Percentiles rank a stretch among this genome's conserved stretches.
phyloP scores from a whole-genome alignment of 2,797 vertebrate genomes.

The Ctenochaetus hawaiiensis region DNA sequence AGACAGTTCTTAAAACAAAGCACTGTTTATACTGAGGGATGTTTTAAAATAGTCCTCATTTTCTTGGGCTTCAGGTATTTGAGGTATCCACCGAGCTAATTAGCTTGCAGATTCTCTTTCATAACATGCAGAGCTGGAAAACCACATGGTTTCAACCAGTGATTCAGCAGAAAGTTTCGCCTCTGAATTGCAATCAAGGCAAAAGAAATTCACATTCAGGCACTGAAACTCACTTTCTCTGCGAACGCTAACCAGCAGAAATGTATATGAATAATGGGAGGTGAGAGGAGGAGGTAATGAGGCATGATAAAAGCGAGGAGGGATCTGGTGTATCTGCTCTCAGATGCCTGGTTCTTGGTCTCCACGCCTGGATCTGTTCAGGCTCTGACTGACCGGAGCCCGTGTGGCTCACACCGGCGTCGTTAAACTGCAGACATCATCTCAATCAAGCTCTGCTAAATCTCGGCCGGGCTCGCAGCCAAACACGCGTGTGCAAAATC shows the following conservation, averaged over 20 bases:
- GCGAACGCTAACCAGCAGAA: constrained; percentile 23
- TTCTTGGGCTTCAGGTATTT: constrained; percentile 27
- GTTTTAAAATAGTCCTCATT: constrained; percentile 8
- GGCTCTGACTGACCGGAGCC: constrained; percentile 30
- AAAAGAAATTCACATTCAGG: constrained; percentile 42
- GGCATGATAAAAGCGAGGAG: constrained; percentile 59
- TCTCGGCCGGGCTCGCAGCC: constrained; percentile 28
- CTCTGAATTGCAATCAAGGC: constrained; percentile 53
- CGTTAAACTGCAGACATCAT: constrained; percentile 56
- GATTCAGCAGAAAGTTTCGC: constrained; percentile 55
- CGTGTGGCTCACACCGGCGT: constrained; percentile 45
- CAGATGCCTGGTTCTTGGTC: constrained; percentile 44
- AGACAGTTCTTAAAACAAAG: constrained; percentile 27
- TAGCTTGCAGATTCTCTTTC: constrained; percentile 19
- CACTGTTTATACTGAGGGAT: neutral
- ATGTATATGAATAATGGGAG: constrained; percentile 40
- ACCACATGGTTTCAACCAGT: constrained; percentile 38
- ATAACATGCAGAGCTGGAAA: constrained; percentile 31
- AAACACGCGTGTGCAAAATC: constrained; percentile 31
- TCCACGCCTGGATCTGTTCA: constrained; percentile 54
- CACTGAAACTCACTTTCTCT: constrained; percentile 26
- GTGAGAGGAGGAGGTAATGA: constrained; percentile 58
- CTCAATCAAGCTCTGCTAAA: constrained; percentile 58
- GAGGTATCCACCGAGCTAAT: constrained; percentile 31
- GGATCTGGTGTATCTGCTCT: constrained; percentile 38